A percentile compares a stretch with the other conserved stretches of the same genome.
Conservation (phyloP, 1,140 invertebrate genomes). For the Diabrotica virgifera region DNA sequence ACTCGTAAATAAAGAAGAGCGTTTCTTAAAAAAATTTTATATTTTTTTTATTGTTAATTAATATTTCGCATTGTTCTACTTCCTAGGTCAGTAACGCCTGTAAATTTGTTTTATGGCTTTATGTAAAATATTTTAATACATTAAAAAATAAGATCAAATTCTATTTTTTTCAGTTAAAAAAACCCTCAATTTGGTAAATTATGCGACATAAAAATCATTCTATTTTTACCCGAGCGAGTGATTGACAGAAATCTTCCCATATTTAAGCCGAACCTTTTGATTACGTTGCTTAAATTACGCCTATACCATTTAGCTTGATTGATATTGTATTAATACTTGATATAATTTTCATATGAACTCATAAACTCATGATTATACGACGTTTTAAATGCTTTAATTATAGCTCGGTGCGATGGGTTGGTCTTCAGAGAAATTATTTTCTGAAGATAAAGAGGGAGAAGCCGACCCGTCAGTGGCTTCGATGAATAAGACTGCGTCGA, state of each 20-base stretch:
- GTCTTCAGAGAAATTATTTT: constrained; percentile 13
- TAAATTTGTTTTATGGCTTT: too few species aligned
- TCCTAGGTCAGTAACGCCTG: too few species aligned
- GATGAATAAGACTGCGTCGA: too few species aligned
- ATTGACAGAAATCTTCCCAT: constrained; percentile 15
- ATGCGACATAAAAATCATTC: too few species aligned
- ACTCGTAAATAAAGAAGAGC: too few species aligned
- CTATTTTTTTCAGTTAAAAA: too few species aligned
- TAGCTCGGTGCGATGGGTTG: constrained; percentile 17
- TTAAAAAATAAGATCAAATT: too few species aligned
- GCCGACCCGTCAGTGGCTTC: constrained; percentile 8
- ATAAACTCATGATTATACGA: constrained; percentile 18
- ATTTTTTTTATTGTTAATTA: too few species aligned
- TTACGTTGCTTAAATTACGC: constrained; percentile 15
- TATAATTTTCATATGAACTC: constrained; percentile 19
- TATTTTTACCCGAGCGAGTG: neutral
- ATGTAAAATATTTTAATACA: too few species aligned
- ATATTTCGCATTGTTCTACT: too few species aligned
- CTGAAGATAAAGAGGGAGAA: constrained; percentile 17
- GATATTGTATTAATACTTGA: constrained; percentile 20
- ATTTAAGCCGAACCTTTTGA: constrained; percentile 17
- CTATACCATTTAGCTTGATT: constrained; percentile 18
- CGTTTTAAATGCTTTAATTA: constrained; percentile 20
- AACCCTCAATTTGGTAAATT: too few species aligned
- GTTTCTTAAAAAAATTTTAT: too few species aligned